A percentile compares a stretch with the other conserved stretches of the same genome.
phyloP scores from a whole-genome alignment of 2,888 invertebrate genomes.

The Hyposoter dolosus region DNA sequence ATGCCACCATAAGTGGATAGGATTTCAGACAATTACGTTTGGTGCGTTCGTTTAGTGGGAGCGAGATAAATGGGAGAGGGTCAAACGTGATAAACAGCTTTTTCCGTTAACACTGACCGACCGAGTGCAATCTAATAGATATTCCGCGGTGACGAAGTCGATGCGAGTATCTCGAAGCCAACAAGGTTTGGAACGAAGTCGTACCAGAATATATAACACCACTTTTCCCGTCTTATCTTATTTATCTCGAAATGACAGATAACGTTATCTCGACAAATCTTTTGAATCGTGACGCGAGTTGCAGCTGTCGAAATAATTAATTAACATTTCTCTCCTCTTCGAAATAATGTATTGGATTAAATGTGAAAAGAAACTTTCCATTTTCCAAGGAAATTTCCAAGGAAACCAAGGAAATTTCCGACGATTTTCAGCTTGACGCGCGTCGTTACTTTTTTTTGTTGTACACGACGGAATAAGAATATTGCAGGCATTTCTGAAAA shows the following conservation, averaged over 20 bases:
- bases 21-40: slow-evolving; percentile 1
- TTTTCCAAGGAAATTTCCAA: not conserved
- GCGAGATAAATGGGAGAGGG: not conserved
- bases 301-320: not conserved
- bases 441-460: not conserved
- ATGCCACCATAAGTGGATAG: not conserved
- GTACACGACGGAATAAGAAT: not conserved
- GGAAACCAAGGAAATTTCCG: too few species aligned
- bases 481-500: not conserved
- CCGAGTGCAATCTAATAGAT: not conserved
- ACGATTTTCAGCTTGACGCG: not conserved
- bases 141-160: not conserved
- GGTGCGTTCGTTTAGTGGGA: not conserved
- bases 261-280: not conserved
- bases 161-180: not conserved
- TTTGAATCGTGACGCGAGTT: not conserved
- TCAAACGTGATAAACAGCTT: slow-evolving; percentile 19
- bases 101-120: not conserved
- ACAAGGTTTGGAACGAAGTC: not conserved
- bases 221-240: not conserved
- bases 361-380: not conserved
- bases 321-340: not conserved
- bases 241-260: not conserved
- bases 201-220: not conserved
- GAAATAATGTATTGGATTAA: not conserved